These are phyloP conservation scores for Neostethus bicornis DNA, from an alignment of 2,797 vertebrate species.

Conservation along the genomic window DNA sequence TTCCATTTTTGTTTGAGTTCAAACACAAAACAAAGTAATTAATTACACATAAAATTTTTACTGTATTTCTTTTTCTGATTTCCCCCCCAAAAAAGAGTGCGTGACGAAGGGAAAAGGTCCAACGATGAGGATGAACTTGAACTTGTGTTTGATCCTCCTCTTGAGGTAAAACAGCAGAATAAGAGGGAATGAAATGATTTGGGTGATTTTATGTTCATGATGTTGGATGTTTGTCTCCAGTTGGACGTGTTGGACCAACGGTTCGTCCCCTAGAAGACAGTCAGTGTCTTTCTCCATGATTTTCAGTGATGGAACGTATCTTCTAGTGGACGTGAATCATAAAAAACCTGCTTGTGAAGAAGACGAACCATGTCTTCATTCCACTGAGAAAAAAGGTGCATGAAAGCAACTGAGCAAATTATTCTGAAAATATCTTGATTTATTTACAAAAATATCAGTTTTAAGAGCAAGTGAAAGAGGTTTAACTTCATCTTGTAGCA, in stretches of 20 bases:
- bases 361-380: not conserved
- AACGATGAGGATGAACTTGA: constrained; percentile 18
- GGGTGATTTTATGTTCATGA: not conserved
- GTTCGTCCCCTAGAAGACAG: not conserved
- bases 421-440: too few relatives aligned
- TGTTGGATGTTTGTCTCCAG: not conserved
- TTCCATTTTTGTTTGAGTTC: too few relatives aligned
- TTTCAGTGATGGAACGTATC: constrained; percentile 43
- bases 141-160: constrained; percentile 29
- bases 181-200: too few relatives aligned
- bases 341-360: not conserved
- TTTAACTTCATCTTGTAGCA: too few relatives aligned
- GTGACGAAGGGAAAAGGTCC: not conserved
- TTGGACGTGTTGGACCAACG: constrained; percentile 22
- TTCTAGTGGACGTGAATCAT: constrained; percentile 31
- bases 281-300: not conserved
- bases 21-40: too few relatives aligned
- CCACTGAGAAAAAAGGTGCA: constrained; percentile 6
- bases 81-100: too few relatives aligned
- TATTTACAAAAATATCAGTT: too few relatives aligned
- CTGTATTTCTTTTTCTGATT: too few relatives aligned
- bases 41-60: too few relatives aligned
- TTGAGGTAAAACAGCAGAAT: constrained; percentile 38
- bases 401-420: too few relatives aligned
- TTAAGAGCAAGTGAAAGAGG: too few relatives aligned